Evolutionary conservation across 2,888 invertebrate species (phyloP), one percentile per base, ranked within the genome.

Genomic region (Lordiphosa andalusiaca): DNA sequence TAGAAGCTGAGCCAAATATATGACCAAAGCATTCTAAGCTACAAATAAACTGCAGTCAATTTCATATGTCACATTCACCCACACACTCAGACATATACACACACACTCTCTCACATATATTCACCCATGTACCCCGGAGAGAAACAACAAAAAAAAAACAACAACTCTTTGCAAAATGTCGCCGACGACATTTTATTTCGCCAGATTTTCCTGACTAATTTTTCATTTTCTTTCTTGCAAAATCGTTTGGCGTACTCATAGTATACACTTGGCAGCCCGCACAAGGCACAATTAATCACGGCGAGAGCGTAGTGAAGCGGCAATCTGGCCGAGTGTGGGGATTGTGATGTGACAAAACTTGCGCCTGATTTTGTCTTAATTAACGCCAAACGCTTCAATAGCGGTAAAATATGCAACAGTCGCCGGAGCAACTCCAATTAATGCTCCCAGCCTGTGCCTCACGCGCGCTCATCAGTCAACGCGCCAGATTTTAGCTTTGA

Each of bases 331-430:
- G 46, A 13, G n/a, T 41, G 57, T n/a, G 23, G 25, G 5, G 19
- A 16, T 33, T 7, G 71, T 83, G 71, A 86, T 84, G 87, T 86
- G 87, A 83, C 85, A 87, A 88, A 88, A 87, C 86, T 83, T 71
- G 85, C 71, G 85, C 86, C 78, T 87, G 88, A 87, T 88, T 87
- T 87, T 87, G 87, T 87, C 87, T 87, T 87, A 87, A 87, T 87
- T 87, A 88, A 87, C 87, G 87, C 87, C 87, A 87, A 88, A 87
- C 87, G 87, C 87, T 88, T 87, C 87, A 87, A 87, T 87, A 86
- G 87, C 85, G 76, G 86, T 87, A 88, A 87, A 87, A 87, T 88
- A 87, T 87, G 86, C 84, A 73, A 69, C 71, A 77, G 70, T 67
- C 66, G 39, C 64, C 56, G 38, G 16, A 16, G 21, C 81, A 81